Evolutionary conservation across 2,113 vertebrate species (phyloP), one percentile per base, ranked within the genome.

Genomic region (Suricata suricatta): DNA sequence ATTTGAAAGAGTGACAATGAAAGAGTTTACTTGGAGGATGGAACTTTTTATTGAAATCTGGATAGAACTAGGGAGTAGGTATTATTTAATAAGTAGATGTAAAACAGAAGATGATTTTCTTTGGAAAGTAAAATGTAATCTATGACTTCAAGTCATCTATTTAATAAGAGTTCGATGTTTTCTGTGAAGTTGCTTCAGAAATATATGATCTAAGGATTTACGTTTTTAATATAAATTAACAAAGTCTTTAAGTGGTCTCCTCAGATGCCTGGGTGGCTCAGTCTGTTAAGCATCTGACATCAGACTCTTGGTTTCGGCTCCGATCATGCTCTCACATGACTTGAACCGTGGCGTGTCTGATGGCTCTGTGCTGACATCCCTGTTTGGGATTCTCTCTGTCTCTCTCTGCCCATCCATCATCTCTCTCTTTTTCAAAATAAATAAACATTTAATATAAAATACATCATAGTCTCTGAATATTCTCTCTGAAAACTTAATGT

Each of bases 81-180:
- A 83, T 76, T 87, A 79, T 95, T 95, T 82, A 96, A 95, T 72
- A 72, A 54, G 44, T 2, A 95, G 60, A 74, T 25, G 5, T 77
- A 77, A 93, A 52, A 81, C 35, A 91, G 89, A 94, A 79, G 15
- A 44, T 54, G 35, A 66, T 27, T 79, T 92, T 82, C 47, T 88
- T 86, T 91, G 33, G 7, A 89, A 82, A 93, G 27, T 83, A 83
- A 14, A 68, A 2, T 31, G 15, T 95, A 15, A 63, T 27, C 72
- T 85, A 76, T 35, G 91, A 66, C n/a, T 91, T 25, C 7, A 79
- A 96, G 23, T 63, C 47, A 33, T 14, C 79, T 97, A 76, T 76
- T 92, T 88, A 93, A 90, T 13, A 23, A 87, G 38, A 35, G 41
- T 57, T 79, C 82, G 27, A 27, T 16, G 1, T 33, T 72, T 95